phyloP scores from a whole-genome alignment of 2,888 invertebrate species.

The Hypercompe scribonia region DNA sequence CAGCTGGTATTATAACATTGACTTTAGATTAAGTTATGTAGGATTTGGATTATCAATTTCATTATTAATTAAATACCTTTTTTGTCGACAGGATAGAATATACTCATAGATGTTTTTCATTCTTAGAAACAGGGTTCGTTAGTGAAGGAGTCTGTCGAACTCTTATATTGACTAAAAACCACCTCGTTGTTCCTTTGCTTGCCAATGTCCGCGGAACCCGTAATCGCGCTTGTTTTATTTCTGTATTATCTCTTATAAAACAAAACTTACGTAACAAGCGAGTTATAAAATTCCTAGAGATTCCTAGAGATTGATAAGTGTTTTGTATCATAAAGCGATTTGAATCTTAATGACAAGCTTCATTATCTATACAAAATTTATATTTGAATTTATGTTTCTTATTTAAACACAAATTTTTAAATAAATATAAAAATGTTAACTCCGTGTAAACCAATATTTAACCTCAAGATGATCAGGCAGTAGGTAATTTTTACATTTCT shows the following conservation, averaged over 20 bases:
- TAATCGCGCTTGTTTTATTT: no score
- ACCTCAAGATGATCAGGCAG: background rate
- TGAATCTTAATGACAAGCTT: background rate
- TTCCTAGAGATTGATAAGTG: background rate
- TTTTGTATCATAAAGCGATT: background rate
- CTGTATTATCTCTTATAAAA: background rate
- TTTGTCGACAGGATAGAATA: no score
- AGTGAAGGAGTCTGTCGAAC: no score
- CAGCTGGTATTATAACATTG: slow-evolving; percentile 42
- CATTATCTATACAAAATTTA: background rate
- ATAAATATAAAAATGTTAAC: background rate
- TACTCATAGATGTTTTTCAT: no score
- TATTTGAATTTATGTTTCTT: background rate
- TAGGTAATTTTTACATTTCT: background rate
- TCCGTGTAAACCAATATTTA: background rate
- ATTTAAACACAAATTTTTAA: background rate
- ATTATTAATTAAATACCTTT: background rate
- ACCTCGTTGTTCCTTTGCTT: no score
- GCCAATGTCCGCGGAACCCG: no score
- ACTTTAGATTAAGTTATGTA: slow-evolving; percentile 27
- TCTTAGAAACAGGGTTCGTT: no score
- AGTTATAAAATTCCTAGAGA: no score
- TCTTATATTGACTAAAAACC: no score
- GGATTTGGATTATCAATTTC: slow-evolving; percentile 20
- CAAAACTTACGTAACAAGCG: no score